Conservation (phyloP, 2,888 invertebrate species). For the Sesamia inferens region DNA sequence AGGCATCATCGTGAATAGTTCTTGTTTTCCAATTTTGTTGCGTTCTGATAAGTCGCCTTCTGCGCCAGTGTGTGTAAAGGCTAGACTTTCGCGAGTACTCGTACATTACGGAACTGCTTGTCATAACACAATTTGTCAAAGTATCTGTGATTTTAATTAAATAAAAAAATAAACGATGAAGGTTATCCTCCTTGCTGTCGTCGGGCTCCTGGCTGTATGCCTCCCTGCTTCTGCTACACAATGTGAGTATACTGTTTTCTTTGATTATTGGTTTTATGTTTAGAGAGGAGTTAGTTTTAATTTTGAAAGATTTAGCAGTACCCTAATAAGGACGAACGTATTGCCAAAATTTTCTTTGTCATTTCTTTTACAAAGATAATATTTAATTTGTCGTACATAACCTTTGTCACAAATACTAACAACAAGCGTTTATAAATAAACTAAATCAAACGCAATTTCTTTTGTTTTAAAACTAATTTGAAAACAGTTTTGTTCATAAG, state of each 20-base stretch:
- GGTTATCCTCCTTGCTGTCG: slow-evolving; percentile 86
- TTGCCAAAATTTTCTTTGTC: slow-evolving; percentile 1
- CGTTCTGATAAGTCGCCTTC: slow-evolving; percentile 92
- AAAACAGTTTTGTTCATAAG: slow-evolving; percentile 1
- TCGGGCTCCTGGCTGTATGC: slow-evolving; percentile 86
- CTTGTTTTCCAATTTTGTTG: slow-evolving; percentile 78
- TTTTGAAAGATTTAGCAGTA: background rate
- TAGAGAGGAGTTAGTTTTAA: background rate
- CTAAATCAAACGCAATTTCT: slow-evolving; percentile 32
- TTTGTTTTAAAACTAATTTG: slow-evolving; percentile 21
- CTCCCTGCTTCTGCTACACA: slow-evolving; percentile 89
- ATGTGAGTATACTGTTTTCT: slow-evolving; percentile 91
- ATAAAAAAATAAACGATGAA: slow-evolving; percentile 87
- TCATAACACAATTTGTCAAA: slow-evolving; percentile 79
- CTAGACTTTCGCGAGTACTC: slow-evolving; percentile 84
- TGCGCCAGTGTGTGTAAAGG: slow-evolving; percentile 98
- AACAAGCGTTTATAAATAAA: slow-evolving; percentile 2
- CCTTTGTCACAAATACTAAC: background rate
- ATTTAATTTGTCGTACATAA: background rate
- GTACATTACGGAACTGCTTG: slow-evolving; percentile 65
- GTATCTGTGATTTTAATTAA: slow-evolving; percentile 86
- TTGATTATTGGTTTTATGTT: slow-evolving; percentile 52
- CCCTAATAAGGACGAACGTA: background rate
- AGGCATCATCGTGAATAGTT: slow-evolving; percentile 75
- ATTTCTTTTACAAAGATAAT: background rate